Evolutionary conservation across 2,888 invertebrate genomes (phyloP), one percentile per base, ranked within the genome.

Genomic region (Diarsia brunnea): DNA sequence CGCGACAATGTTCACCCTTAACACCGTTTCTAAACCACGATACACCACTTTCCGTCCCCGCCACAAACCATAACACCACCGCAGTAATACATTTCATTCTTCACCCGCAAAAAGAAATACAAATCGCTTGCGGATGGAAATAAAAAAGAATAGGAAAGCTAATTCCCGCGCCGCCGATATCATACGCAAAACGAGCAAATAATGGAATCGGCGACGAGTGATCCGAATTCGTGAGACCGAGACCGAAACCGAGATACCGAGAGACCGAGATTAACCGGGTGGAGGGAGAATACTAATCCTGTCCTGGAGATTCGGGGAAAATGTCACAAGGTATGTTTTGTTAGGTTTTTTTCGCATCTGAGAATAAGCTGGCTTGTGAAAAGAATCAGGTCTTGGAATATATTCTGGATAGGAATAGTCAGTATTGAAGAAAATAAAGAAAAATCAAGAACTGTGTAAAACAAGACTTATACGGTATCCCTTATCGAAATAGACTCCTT

Each of bases 151-250:
- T 65, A 63, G 51, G 38, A 21, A 53, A 65, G 58, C 73, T 79
- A 81, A 79, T 84, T 81, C 66, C 55, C 31, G 49, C 58, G 47
- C 65, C 53, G 45, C 60, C 71, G 73, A 82, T 85, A 82, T 85
- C 83, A 79, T 58, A 79, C 47, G 27, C 43, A 58, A 68, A 73
- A 87, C 78, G 81, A 81, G 76, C 71, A 58, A 87, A 78, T 81
- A 87, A 87, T 84, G 81, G 70, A 81, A 86, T 86, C 86, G 60
- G 85, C 14, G 69, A 70, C 64, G 72, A 61, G 53, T 65, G 73
- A 75, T 77, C 68, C 65, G 47, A 73, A 77, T 73, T 69, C 63
- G 49, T 69, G 63, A 73, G 61, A 80, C 45, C 47, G 63, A 70
- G 31, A n/a, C n/a, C n/a, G n/a, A 21, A 38, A 24, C 38, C 53